Percentiles rank a stretch among this genome's conserved stretches.
Conservation (phyloP, 2,113 vertebrate species). For the Plecturocebus donacophilus region DNA sequence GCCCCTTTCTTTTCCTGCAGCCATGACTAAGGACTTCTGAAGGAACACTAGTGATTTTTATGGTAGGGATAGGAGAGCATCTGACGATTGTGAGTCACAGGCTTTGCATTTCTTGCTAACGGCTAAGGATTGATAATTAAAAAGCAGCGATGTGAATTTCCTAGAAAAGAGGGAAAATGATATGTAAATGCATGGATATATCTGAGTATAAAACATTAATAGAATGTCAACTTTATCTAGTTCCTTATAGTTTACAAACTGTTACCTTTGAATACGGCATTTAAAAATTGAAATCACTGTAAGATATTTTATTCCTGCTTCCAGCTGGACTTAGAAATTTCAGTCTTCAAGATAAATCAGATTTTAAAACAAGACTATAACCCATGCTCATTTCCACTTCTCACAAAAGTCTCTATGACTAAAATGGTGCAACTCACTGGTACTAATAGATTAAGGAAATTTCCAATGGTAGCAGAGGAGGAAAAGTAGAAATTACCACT, state of each 20-base stretch:
- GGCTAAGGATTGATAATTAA: neutral
- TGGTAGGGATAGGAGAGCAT: neutral
- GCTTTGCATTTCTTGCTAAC: neutral
- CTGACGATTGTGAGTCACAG: neutral
- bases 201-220: neutral
- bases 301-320: conserved; percentile 1
- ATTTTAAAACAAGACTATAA: neutral
- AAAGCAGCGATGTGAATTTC: neutral
- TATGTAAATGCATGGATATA: neutral
- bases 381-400: neutral
- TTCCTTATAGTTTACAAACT: neutral
- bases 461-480: neutral
- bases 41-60: neutral
- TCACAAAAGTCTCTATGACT: neutral
- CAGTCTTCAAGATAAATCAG: neutral
- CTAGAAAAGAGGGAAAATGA: neutral
- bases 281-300: conserved; percentile 44
- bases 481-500: neutral
- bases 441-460: neutral
- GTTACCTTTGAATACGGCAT: neutral
- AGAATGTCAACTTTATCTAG: neutral
- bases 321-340: conserved; percentile 35
- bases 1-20: neutral
- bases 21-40: neutral
- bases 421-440: neutral